Evolutionary conservation across 2,888 invertebrate genomes (phyloP), one percentile per base, ranked within the genome.

Genomic region (Diogma glabrata): DNA sequence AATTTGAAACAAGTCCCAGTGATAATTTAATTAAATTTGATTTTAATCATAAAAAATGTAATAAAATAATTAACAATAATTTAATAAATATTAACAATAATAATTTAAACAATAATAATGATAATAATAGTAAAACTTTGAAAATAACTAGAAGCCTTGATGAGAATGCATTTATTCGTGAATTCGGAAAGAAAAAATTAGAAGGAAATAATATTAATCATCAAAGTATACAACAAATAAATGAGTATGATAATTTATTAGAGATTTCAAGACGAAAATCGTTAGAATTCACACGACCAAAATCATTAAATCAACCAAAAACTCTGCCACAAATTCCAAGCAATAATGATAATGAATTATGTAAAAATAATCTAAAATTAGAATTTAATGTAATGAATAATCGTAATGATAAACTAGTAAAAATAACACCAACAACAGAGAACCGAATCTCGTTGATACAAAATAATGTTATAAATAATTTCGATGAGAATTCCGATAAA

Each of bases 131-230:
- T 53, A 72, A 61, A 53, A 62, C 78, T 49, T 70, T 80, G 0
- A 82, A 79, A 61, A 69, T 70, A 38, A 81, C 84, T 0, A 70
- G 83, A 22, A 84, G 84, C 1, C 64, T 85, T 51, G 85, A 85
- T 64, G 85, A 84, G 59, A 82, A 81, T 56, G 84, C 82, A 10
- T 85, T 86, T 58, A 72, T 79, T 2, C 78, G 81, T 55, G 83
- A 83, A 61, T 83, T 81, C 57, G 79, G 78, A 0, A 53, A 47
- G 23, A 45, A 51, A 24, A 61, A 61, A n/a, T 46, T 47, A 20
- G 52, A 59, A 33, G n/a, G n/a, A n/a, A n/a, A n/a, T n/a, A 53
- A 55, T 30, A 54, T 57, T 49, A 51, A 54, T 51, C 60, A 65
- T 19, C 67, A 68, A 47, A 63, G 66, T 57, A 61, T 59, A 20